Percentiles rank a stretch among this genome's conserved stretches.
Evolutionary conservation across 2,113 vertebrate species (phyloP).

Genomic region (Meles meles): DNA sequence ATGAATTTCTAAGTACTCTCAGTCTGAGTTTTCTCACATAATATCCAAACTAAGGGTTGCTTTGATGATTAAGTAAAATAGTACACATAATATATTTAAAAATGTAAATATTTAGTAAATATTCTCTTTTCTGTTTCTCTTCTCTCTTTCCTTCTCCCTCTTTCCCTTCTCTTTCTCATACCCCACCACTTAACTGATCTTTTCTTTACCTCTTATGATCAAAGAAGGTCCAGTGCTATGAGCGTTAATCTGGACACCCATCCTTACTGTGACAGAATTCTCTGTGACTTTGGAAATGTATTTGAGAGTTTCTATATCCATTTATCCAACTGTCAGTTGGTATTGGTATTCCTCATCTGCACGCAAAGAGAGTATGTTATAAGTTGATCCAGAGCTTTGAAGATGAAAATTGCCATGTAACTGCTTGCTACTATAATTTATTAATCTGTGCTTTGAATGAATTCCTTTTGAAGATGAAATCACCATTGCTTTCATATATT

Average conservation of each 20-base stretch:
- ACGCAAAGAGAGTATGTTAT: not conserved
- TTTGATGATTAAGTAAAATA: slow-evolving; percentile 30
- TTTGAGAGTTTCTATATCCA: not conserved
- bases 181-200: not conserved
- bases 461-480: slow-evolving; percentile 11
- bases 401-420: slow-evolving; percentile 17
- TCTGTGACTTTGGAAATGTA: not conserved
- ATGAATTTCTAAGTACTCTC: not conserved
- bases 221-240: not conserved
- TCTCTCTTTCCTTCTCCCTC: not conserved
- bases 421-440: slow-evolving; percentile 9
- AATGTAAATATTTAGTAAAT: not conserved
- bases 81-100: not conserved
- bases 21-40: not conserved
- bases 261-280: not conserved
- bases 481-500: not conserved
- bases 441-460: not conserved
- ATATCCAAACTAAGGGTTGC: not conserved
- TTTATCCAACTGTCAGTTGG: not conserved
- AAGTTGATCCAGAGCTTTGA: slow-evolving; percentile 9
- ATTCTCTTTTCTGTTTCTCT: not conserved
- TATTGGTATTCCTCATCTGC: not conserved
- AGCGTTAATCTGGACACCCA: not conserved
- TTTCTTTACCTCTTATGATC: not conserved
- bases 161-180: not conserved